A percentile compares a stretch with the other conserved stretches of the same genome.
phyloP scores from a whole-genome alignment of 2,888 invertebrate genomes.

The Panopea generosa region DNA sequence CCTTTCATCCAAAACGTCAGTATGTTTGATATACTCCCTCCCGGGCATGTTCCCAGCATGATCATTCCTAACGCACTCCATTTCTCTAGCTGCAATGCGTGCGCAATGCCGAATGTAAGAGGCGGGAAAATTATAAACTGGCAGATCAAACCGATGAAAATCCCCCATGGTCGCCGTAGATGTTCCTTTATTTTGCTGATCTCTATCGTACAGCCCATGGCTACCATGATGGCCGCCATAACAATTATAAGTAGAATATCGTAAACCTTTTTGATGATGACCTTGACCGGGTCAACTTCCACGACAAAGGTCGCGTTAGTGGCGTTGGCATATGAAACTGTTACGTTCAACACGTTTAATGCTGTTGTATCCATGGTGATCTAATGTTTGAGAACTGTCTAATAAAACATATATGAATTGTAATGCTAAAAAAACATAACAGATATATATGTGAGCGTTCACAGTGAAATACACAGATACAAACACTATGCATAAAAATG shows the following conservation, averaged over 20 bases:
- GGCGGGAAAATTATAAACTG: slow-evolving; percentile 39
- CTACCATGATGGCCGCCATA: slow-evolving; percentile 24
- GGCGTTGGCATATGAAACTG: too few relatives aligned
- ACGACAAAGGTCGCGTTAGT: too few relatives aligned
- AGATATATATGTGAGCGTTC: too few relatives aligned
- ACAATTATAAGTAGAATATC: slow-evolving; percentile 15
- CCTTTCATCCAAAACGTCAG: slow-evolving; percentile 33
- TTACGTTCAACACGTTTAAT: too few relatives aligned
- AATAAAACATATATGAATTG: too few relatives aligned
- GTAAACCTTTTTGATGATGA: background rate
- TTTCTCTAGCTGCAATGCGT: slow-evolving; percentile 21
- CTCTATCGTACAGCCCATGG: slow-evolving; percentile 38
- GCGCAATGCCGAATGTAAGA: slow-evolving; percentile 29
- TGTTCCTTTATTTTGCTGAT: slow-evolving; percentile 14
- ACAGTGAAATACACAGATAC: too few relatives aligned
- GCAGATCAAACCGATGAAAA: slow-evolving; percentile 23
- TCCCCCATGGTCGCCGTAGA: slow-evolving; percentile 18
- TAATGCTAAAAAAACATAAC: too few relatives aligned
- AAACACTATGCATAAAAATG: too few relatives aligned
- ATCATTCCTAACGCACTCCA: slow-evolving; percentile 42
- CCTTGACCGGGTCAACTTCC: background rate
- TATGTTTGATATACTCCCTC: slow-evolving; percentile 36
- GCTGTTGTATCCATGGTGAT: too few relatives aligned
- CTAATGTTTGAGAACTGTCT: too few relatives aligned
- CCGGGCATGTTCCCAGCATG: slow-evolving; percentile 35